Conservation (phyloP, 2,888 invertebrate genomes). For the Pyrocoelia pectoralis region DNA sequence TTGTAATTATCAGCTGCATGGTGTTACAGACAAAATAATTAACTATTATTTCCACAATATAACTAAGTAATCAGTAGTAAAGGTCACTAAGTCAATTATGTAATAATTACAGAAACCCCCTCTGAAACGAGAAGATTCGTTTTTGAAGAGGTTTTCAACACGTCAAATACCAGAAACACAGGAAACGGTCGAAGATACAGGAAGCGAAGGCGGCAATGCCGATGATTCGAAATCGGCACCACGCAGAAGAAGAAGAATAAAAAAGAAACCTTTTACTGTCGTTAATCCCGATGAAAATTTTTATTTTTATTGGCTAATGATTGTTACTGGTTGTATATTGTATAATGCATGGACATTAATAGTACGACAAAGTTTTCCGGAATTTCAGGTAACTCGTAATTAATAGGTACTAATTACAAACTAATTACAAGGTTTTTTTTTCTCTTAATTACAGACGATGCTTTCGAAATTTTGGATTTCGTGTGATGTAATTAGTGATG, state of each 20-base stretch:
- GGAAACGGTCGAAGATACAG: conserved; percentile 77
- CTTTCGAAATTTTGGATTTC: conserved; percentile 80
- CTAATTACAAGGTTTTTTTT: no score
- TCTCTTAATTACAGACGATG: conserved; percentile 56
- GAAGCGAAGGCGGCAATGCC: conserved; percentile 63
- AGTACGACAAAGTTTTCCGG: conserved; percentile 93
- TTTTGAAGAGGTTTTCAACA: conserved; percentile 92
- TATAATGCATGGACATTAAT: conserved; percentile 97
- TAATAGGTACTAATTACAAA: no score
- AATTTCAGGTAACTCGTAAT: conserved; percentile 75
- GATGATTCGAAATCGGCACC: conserved; percentile 55
- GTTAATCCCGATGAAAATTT: conserved; percentile 96
- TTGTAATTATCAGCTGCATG: no score
- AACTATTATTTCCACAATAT: no score
- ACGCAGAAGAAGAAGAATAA: conserved; percentile 71
- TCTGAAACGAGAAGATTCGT: conserved; percentile 90
- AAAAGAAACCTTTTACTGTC: conserved; percentile 80
- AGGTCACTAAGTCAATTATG: no score
- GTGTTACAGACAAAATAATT: no score
- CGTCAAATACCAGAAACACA: conserved; percentile 89
- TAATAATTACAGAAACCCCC: conserved; percentile 76
- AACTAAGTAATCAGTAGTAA: no score
- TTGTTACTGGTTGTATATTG: conserved; percentile 87
- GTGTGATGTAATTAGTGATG: conserved; percentile 86
- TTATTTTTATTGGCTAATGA: conserved; percentile 94